Evolutionary conservation across 53 echinoderm and acorn worm genomes (phyloP).

Genomic region (Echinometra lucunter): DNA sequence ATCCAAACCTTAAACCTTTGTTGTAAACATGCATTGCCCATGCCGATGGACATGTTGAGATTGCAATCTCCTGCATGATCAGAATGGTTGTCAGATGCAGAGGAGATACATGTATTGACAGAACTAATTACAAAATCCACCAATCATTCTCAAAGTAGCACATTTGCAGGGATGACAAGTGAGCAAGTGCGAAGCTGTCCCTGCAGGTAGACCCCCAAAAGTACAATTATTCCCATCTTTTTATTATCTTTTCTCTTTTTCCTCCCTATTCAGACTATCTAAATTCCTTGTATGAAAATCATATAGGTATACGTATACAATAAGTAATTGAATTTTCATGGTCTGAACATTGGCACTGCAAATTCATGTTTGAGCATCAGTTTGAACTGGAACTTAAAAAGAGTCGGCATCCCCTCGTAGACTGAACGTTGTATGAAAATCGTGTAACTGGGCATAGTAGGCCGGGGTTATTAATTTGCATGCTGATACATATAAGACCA

Average conservation of each 20-base stretch:
- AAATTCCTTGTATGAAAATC: too few relatives aligned
- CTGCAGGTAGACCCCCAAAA: not conserved
- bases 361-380: too few relatives aligned
- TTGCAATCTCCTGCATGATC: not conserved
- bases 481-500: too few relatives aligned
- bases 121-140: conserved; percentile 12
- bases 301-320: too few relatives aligned
- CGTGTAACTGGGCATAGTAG: too few relatives aligned
- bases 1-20: not conserved
- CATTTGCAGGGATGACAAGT: not conserved
- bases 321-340: too few relatives aligned
- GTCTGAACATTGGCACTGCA: too few relatives aligned
- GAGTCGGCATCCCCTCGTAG: too few relatives aligned
- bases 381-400: too few relatives aligned
- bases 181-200: not conserved
- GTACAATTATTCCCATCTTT: conserved; percentile 17
- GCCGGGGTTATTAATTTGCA: too few relatives aligned
- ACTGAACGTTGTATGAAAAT: too few relatives aligned
- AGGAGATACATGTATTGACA: not conserved
- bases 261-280: too few relatives aligned
- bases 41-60: not conserved
- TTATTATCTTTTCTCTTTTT: not conserved
- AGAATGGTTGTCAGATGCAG: not conserved
- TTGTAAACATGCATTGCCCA: not conserved
- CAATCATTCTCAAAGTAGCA: not conserved